These are phyloP conservation scores for Arrhopalites spinosus DNA, from an alignment of 2,888 invertebrate species.

Conservation along the genomic window DNA sequence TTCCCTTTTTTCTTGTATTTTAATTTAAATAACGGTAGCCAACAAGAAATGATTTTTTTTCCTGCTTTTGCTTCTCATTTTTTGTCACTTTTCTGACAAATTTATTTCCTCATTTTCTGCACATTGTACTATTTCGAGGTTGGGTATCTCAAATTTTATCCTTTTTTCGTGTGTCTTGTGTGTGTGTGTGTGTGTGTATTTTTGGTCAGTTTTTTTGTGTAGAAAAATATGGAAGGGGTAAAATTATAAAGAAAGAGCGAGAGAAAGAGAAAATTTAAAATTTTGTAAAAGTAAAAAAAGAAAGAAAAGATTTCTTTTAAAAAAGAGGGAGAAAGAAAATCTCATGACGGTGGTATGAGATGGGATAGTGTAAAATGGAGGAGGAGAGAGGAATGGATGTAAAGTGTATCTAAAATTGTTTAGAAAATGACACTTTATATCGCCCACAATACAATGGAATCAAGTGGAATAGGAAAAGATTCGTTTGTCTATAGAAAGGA, in stretches of 20 bases:
- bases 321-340: not conserved
- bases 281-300: too few relatives aligned
- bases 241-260: too few relatives aligned
- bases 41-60: slow-evolving; percentile 10
- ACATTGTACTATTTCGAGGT: too few relatives aligned
- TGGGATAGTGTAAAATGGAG: not conserved
- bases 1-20: slow-evolving; percentile 16
- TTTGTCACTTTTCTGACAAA: too few relatives aligned
- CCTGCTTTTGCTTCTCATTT: not conserved
- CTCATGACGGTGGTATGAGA: not conserved
- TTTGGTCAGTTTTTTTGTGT: too few relatives aligned
- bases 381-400: slow-evolving; percentile 22
- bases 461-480: slow-evolving; percentile 17
- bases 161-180: too few relatives aligned
- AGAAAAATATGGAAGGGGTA: too few relatives aligned
- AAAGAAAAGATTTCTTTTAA: not conserved
- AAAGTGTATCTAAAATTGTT: slow-evolving; percentile 26
- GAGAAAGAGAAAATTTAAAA: too few relatives aligned
- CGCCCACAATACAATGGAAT: slow-evolving; percentile 25
- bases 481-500: not conserved
- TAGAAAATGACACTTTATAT: slow-evolving; percentile 18
- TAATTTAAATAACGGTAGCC: not conserved
- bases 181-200: not conserved
- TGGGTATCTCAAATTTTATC: too few relatives aligned
- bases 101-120: too few relatives aligned